Evolutionary conservation across 2,113 vertebrate genomes (phyloP), one percentile per base, ranked within the genome.

Genomic region (Aptenodytes patagonicus): DNA sequence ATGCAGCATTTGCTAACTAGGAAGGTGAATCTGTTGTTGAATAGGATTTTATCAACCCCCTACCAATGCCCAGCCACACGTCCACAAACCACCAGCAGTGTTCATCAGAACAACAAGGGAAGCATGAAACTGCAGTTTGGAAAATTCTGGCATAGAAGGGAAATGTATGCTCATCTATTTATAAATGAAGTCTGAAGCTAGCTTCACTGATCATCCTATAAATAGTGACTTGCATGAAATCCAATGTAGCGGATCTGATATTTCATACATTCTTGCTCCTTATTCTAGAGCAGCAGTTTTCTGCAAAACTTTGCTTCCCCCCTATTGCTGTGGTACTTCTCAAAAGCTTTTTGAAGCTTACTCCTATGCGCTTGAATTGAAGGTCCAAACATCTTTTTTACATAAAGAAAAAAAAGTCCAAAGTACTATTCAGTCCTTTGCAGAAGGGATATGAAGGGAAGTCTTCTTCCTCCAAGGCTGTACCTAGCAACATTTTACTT

Each of bases 151-250:
- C 60, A 29, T 40, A 60, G 79, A 76, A 90, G 49, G 68, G 49
- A 86, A 90, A 76, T 8, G 40, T 70, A 64, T 29, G 79, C 83
- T 93, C 36, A 70, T 87, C 83, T 95, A 93, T 92, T 96, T 95
- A 86, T 89, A 95, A 93, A 86, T 13, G 38, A 62, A 92, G 79
- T 76, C 94, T 93, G 79, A 80, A 95, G 75, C 78, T 81, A 68
- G 85, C 83, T 95, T 72, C 86, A 61, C 79, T 66, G 79, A 90
- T 90, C 71, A 42, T 61, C 79, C 91, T 86, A 90, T 77, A 91
- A 94, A 95, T 79, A 95, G 90, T 52, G 71, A 81, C 83, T 88
- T 5, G 28, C 71, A 75, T 55, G 60, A 86, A 90, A 94, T 52
- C 72, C 64, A 60, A 44, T 64, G 76, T 7, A 94, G 76, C n/a